Percentiles rank a stretch among this genome's conserved stretches.
Evolutionary conservation across 2,113 vertebrate species (phyloP).

Genomic region (Condylura cristata): DNA sequence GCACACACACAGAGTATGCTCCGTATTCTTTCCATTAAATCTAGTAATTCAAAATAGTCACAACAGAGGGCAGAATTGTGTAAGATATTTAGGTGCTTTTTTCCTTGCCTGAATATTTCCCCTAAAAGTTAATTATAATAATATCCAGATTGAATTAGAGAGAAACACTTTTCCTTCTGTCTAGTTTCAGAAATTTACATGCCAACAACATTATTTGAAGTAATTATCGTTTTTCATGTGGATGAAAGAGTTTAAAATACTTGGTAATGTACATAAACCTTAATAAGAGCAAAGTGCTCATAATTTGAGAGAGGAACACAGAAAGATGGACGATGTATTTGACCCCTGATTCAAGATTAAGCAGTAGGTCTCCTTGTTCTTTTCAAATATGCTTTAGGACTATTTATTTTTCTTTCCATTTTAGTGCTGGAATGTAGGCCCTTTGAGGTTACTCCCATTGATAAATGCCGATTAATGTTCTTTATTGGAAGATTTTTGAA

Average conservation of each 20-base stretch:
- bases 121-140: background rate
- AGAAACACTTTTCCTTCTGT: background rate
- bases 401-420: background rate
- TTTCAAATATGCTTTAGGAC: background rate
- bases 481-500: constrained; percentile 75
- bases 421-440: constrained; percentile 42
- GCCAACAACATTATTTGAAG: background rate
- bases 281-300: background rate
- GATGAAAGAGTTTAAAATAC: background rate
- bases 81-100: constrained; percentile 20
- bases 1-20: background rate
- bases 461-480: constrained; percentile 45
- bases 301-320: background rate
- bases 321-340: background rate
- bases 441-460: background rate
- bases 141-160: background rate
- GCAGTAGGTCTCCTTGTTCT: background rate
- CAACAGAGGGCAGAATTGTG: constrained; percentile 71
- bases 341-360: background rate
- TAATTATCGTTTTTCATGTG: background rate
- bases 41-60: constrained; percentile 49
- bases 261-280: background rate
- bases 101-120: background rate
- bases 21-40: too few relatives aligned
- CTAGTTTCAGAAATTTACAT: background rate